Percentiles rank a stretch among this genome's conserved stretches.
These are phyloP conservation scores for Bryconaethiops microstoma DNA, from an alignment of 2,797 vertebrate genomes.

Conservation along the genomic window DNA sequence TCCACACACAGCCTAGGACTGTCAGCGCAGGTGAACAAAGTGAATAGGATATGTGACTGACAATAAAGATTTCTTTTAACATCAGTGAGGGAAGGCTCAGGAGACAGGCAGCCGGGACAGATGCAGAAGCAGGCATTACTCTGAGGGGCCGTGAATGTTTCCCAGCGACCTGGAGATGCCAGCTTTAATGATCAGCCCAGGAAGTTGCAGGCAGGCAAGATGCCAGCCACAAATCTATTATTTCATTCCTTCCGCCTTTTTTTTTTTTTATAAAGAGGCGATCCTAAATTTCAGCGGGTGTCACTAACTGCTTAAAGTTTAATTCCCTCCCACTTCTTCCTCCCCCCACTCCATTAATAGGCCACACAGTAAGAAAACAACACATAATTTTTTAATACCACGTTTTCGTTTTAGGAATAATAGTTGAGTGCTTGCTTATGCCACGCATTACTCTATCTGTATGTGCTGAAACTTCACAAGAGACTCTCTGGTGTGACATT, in stretches of 20 bases:
- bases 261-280: constrained; percentile 64
- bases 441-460: constrained; percentile 18
- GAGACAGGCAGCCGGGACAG: constrained; percentile 91
- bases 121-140: constrained; percentile 83
- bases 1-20: constrained; percentile 76
- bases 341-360: constrained; percentile 65
- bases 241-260: constrained; percentile 65
- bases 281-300: constrained; percentile 70
- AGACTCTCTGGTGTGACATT: constrained; percentile 32
- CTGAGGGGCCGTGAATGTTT: constrained; percentile 80
- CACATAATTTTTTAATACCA: constrained; percentile 77
- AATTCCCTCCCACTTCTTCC: constrained; percentile 69
- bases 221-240: constrained; percentile 72
- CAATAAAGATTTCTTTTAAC: constrained; percentile 99
- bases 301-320: constrained; percentile 76
- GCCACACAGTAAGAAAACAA: constrained; percentile 70
- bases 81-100: constrained; percentile 89
- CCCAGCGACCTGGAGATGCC: constrained; percentile 76
- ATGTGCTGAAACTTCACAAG: constrained; percentile 42
- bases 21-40: constrained; percentile 97
- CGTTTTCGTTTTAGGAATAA: constrained; percentile 45
- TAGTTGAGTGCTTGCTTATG: constrained; percentile 41
- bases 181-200: constrained; percentile 77
- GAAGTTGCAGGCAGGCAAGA: constrained; percentile 60
- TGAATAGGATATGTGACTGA: constrained; percentile 96